These are phyloP conservation scores for Terebella lapidaria DNA, from an alignment of 2,888 invertebrate genomes.

Conservation along the genomic window DNA sequence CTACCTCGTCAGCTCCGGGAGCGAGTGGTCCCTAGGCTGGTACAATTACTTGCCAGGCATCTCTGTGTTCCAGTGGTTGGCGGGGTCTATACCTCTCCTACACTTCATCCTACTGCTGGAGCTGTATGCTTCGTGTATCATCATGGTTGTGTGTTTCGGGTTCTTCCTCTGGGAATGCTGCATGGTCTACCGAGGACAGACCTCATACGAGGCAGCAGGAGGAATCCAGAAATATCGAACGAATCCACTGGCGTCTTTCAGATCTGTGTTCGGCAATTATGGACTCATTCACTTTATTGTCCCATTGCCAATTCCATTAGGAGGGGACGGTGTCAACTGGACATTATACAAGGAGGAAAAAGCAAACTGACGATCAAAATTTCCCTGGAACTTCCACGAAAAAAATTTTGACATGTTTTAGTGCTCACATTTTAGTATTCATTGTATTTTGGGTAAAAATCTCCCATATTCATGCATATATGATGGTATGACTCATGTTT, in stretches of 20 bases:
- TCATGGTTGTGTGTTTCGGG: slow-evolving; percentile 21
- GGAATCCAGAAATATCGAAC: slow-evolving; percentile 28
- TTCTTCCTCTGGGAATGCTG: slow-evolving; percentile 34
- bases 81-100: slow-evolving; percentile 27
- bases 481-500: no score
- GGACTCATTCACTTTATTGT: slow-evolving; percentile 39
- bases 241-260: slow-evolving; percentile 19
- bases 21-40: slow-evolving; percentile 15
- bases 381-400: no score
- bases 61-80: slow-evolving; percentile 26
- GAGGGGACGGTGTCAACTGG: slow-evolving; percentile 38
- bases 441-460: no score
- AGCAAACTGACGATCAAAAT: slow-evolving; percentile 21
- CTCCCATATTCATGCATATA: no score
- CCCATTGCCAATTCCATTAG: slow-evolving; percentile 34
- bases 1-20: slow-evolving; percentile 29
- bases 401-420: no score
- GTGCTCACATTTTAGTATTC: no score
- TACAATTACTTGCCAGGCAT: slow-evolving; percentile 31
- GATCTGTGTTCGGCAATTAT: slow-evolving; percentile 39
- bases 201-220: slow-evolving; percentile 37
- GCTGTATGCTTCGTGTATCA: slow-evolving; percentile 1
- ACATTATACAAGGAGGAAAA: slow-evolving; percentile 27
- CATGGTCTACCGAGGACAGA: slow-evolving; percentile 32
- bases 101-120: slow-evolving; percentile 2